phyloP scores from a whole-genome alignment of 1,140 invertebrate species.

The Antheraea pernyi region DNA sequence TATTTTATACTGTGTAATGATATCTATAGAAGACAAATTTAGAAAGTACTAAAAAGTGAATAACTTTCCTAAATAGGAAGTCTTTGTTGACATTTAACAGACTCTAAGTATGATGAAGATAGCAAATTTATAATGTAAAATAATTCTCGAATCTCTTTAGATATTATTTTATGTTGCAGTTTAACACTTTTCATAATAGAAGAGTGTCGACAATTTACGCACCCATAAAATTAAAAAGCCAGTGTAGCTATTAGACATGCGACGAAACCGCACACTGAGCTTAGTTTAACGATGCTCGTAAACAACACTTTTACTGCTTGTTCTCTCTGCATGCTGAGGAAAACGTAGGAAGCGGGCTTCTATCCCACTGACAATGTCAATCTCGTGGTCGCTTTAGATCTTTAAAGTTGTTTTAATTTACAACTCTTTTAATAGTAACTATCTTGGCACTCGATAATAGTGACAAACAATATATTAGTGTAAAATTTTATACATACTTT shows the following conservation, averaged over 20 bases:
- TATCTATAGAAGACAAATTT: too few species aligned
- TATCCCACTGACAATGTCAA: constrained; percentile 39
- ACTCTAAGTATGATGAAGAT: background rate
- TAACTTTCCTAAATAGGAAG: too few species aligned
- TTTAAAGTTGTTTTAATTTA: constrained; percentile 17
- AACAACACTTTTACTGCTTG: constrained; percentile 58
- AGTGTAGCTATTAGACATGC: constrained; percentile 27
- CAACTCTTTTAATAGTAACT: constrained; percentile 5
- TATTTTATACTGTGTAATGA: too few species aligned
- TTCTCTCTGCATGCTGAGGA: constrained; percentile 46
- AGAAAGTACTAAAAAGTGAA: too few species aligned
- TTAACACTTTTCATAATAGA: constrained; percentile 28
- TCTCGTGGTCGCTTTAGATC: constrained; percentile 22
- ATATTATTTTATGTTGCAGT: background rate
- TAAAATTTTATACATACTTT: background rate
- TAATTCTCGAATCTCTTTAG: background rate
- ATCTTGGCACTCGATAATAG: constrained; percentile 6
- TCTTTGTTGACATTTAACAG: too few species aligned
- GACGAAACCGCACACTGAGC: constrained; percentile 32
- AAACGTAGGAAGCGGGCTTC: constrained; percentile 34
- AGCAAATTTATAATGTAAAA: background rate
- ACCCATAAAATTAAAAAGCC: constrained; percentile 41
- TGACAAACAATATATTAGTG: background rate
- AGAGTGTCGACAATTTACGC: constrained; percentile 29
- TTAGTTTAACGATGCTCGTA: constrained; percentile 47